A percentile compares a stretch with the other conserved stretches of the same genome.
Conservation (phyloP, 2,113 vertebrate species). For the Pseudopipra pipra region DNA sequence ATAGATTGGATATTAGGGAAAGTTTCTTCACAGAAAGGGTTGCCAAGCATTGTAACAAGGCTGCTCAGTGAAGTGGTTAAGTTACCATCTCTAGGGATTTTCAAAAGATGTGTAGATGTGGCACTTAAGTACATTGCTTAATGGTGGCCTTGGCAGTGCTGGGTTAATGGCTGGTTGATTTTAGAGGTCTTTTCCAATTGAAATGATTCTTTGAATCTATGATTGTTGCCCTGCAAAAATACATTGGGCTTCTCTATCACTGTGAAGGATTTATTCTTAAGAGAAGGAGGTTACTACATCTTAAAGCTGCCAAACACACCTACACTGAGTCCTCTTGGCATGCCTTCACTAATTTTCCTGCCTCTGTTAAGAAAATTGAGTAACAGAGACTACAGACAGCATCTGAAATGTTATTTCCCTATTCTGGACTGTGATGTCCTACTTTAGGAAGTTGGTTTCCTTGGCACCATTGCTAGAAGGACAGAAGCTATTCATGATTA, state of each 20-base stretch:
- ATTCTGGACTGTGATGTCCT: not conserved
- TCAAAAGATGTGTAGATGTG: not conserved
- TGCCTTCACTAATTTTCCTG: not conserved
- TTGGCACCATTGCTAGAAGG: not conserved
- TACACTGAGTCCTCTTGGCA: not conserved
- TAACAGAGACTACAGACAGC: not conserved
- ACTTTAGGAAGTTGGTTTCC: not conserved
- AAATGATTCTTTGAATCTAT: not conserved
- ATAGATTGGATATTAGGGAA: not conserved
- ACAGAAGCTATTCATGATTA: not conserved
- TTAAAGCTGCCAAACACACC: not conserved
- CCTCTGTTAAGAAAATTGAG: not conserved
- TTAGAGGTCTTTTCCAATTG: not conserved
- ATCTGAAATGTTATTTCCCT: not conserved
- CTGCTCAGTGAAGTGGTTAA: not conserved
- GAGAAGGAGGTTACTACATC: not conserved
- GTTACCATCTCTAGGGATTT: not conserved
- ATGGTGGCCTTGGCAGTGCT: not conserved
- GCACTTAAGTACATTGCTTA: not conserved
- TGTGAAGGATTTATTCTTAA: not conserved
- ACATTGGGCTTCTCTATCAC: not conserved
- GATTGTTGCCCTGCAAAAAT: not conserved
- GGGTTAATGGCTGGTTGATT: not conserved
- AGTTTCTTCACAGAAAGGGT: not conserved
- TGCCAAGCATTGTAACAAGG: not conserved